Evolutionary conservation across 2,797 vertebrate genomes (phyloP), one percentile per base, ranked within the genome.

Genomic region (Moxostoma hubbsi): DNA sequence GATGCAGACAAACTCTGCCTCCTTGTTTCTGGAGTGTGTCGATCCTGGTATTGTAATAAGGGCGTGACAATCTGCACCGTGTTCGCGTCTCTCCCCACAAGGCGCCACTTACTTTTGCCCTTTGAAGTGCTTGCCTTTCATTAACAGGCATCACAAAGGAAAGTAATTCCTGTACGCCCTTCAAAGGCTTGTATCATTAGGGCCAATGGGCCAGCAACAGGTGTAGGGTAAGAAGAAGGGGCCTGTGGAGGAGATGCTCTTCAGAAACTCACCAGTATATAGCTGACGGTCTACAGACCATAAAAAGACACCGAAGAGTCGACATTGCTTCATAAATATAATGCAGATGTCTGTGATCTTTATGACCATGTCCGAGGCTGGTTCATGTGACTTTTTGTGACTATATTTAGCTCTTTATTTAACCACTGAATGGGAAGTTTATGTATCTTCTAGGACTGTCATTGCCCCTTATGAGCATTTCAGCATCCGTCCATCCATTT

Each of bases 101-200:
- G 6, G 59, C 9, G 24, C 24, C 50, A 16, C 61, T 75, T 66
- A 67, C 4, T 0, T 43, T 36, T 46, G 36, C 6, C 7, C 53
- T 73, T 70, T 75, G 50, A 75, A 54, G 72, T 63, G 12, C 16
- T 69, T 75, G 46, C 16, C 57, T 75, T 81, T 69, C 36, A 69
- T 69, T 70, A 57, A 69, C 13, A 36, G 66, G 9, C 0, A 7
- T 47, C 72, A 63, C 16, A 57, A 69, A 63, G 24, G 36, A 69
- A 75, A 63, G 55, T 12, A 47, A 69, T 68, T 18, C 36, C 47
- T 62, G 54, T 15, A 61, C 4, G 16, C 7, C 15, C 24, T 80
- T 74, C 36, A 74, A 62, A 80, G 55, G 51, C 24, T 53, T 15
- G 46, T 59, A 59, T 69, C 59, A 45, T 74, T 55, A 68, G 46